Base-by-base conservation (phyloP, 2,888 invertebrate genomes). In the Polymixis flavicincta region DNA sequence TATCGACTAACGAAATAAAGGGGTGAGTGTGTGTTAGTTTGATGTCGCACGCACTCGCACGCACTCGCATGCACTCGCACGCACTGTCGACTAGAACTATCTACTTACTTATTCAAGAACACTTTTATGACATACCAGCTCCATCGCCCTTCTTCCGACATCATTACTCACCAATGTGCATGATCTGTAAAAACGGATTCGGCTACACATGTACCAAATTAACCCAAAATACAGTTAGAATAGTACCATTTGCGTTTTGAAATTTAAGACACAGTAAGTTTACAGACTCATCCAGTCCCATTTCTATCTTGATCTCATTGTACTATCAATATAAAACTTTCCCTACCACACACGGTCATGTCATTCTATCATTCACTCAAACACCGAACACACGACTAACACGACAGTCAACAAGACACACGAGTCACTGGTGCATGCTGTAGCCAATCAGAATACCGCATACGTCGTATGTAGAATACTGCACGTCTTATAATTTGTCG, bases 21-120 rank as follows among this genome's bases (percentile, higher is more conserved):
- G 93, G 95, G 95, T 95, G 94, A 94, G 94, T 94, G 84, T 72
- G 87, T 91, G 92, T 90, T 90, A 90, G 92, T 89, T 93, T 85
- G 91, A 89, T 93, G 93, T 93, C 90, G 92, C 82, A 73, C 90
- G 91, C 80, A 72, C 80, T 68, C 78, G 78, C 81, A 72, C 52
- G 71, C 63, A 74, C 70, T 9, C 55, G 74, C 82, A 82, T 48
- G 82, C 28, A 72, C 78, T 52, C 65, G 61, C 69, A 78, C 61
- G 65, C 42, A 60, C 66, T 57, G 32, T 45, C 42, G 11, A 45
- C 42, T 45, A 45, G 42, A 13, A 45, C 42, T 45, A 45, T 45
- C 42, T 45, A 45, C 42, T 45, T 13, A 45, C 42, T 45, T 45
- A 2, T 45, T 45, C 42, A 45, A 45, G 42, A 11, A 45, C 42